phyloP scores from a whole-genome alignment of 2,113 vertebrate genomes.

The Himantopus leucocephalus region DNA sequence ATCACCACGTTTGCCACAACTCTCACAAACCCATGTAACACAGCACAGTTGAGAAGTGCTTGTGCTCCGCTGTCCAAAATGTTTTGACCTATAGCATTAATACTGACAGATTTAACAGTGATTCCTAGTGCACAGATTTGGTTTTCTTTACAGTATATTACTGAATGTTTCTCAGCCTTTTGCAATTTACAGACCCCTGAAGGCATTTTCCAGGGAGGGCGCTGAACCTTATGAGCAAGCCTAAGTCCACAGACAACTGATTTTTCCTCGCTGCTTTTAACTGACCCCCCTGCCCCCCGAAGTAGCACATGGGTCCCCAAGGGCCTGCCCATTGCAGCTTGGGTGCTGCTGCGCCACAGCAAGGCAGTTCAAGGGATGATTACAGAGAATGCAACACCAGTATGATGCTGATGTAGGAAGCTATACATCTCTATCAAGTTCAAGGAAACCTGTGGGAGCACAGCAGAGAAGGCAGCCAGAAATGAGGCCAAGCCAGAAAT shows the following conservation, averaged over 20 bases:
- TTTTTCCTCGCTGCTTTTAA: constrained; percentile 1
- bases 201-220: neutral
- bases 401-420: neutral
- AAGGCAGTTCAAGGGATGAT: neutral
- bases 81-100: neutral
- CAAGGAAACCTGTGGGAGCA: neutral
- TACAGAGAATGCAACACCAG: neutral
- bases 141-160: constrained; percentile 1
- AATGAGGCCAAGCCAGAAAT: neutral
- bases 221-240: neutral
- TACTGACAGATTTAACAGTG: neutral
- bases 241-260: neutral
- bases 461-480: neutral
- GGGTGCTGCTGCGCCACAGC: neutral
- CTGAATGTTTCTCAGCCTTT: neutral
- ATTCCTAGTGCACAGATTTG: neutral
- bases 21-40: neutral
- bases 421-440: neutral
- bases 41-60: neutral
- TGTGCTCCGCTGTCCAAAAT: neutral
- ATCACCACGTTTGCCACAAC: neutral
- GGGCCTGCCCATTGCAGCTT: neutral
- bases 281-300: neutral
- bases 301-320: neutral
- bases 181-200: neutral